Conservation (phyloP, 64 coral and sea anemone species). For the Montipora cactus region DNA sequence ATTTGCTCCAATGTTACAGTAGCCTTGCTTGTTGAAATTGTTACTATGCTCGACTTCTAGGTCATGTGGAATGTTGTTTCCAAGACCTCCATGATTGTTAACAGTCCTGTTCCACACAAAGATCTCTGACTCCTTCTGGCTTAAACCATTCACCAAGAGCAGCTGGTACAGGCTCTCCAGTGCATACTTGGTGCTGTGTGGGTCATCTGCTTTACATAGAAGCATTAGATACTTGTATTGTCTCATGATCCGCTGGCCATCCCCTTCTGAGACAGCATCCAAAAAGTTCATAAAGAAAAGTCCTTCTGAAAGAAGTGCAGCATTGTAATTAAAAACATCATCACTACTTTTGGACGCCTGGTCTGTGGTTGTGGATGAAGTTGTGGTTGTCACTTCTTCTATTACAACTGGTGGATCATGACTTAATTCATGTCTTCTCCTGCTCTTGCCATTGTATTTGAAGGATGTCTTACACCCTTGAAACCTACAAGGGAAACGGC, state of each 20-base stretch:
- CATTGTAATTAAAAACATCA: slow-evolving; percentile 2
- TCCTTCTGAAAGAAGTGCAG: neutral
- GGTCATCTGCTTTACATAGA: neutral
- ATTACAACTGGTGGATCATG: slow-evolving; percentile 52
- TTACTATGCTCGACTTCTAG: too few relatives aligned
- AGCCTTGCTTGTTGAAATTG: too few relatives aligned
- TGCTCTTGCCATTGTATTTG: slow-evolving; percentile 73
- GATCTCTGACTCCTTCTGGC: slow-evolving; percentile 5
- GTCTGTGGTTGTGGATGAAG: slow-evolving; percentile 12
- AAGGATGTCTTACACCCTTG: neutral
- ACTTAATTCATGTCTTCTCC: slow-evolving; percentile 60
- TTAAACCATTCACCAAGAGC: slow-evolving; percentile 12
- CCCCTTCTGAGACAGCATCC: slow-evolving; percentile 1
- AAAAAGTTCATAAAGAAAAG: slow-evolving; percentile 57
- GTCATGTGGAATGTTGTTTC: neutral
- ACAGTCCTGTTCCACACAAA: slow-evolving; percentile 12
- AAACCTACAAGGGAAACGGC: slow-evolving; percentile 77
- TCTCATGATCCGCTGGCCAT: neutral
- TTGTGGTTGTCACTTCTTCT: slow-evolving; percentile 3
- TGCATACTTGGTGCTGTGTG: neutral
- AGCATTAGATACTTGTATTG: neutral
- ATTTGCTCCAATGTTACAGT: too few relatives aligned
- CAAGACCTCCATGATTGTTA: slow-evolving; percentile 1
- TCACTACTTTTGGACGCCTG: neutral
- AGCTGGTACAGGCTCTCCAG: slow-evolving; percentile 1